These are phyloP conservation scores for Schlechtendalia chinensis DNA, from an alignment of 1,140 invertebrate genomes.

Conservation along the genomic window DNA sequence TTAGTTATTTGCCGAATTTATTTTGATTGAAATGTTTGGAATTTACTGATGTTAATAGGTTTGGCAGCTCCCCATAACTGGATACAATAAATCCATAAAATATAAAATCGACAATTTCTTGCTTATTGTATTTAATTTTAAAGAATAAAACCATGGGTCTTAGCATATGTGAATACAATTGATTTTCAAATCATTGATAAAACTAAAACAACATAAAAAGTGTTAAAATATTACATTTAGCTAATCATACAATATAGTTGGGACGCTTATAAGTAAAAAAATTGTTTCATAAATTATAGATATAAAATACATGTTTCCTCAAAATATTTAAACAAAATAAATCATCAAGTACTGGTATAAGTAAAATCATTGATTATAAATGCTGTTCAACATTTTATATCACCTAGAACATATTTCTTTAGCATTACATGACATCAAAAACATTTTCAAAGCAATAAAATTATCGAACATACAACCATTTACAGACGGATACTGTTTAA, in stretches of 20 bases:
- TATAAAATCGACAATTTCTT: no score
- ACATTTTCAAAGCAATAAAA: constrained; percentile 18
- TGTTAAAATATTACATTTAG: not conserved
- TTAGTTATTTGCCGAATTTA: no score
- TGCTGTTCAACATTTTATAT: not conserved
- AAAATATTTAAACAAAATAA: not conserved
- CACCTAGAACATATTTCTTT: not conserved
- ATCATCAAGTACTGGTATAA: not conserved
- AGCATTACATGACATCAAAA: not conserved
- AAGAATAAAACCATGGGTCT: no score
- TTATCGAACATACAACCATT: constrained; percentile 18
- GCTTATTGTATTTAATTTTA: no score
- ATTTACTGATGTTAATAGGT: no score
- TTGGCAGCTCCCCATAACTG: no score
- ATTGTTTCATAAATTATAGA: not conserved
- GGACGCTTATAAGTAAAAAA: not conserved
- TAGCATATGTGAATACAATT: no score
- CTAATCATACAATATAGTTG: not conserved
- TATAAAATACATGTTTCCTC: not conserved
- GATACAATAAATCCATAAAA: no score
- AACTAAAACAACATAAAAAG: not conserved
- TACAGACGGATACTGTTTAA: not conserved
- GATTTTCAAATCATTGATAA: not conserved
- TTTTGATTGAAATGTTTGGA: no score
- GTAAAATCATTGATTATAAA: no score